These are phyloP conservation scores for Coelopa frigida DNA, from an alignment of 1,140 invertebrate species.

Conservation along the genomic window DNA sequence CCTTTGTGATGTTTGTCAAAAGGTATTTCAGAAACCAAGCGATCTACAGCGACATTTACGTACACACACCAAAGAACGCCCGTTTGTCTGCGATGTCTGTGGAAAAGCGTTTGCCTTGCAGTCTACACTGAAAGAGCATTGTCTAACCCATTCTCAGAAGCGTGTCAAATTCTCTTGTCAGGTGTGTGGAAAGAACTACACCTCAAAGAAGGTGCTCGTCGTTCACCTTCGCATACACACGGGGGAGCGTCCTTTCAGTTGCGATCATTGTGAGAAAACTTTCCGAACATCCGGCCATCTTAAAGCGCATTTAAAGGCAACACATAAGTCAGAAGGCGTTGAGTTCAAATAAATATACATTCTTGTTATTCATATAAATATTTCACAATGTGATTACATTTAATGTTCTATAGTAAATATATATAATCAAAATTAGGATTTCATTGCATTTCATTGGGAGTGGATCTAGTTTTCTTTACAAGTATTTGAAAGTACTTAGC, in stretches of 20 bases:
- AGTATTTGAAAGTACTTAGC: background rate
- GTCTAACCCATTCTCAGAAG: background rate
- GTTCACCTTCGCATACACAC: conserved; percentile 39
- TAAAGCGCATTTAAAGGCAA: conserved; percentile 30
- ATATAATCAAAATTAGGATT: conserved; percentile 3
- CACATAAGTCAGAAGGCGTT: background rate
- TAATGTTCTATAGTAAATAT: background rate
- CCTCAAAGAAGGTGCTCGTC: conserved; percentile 18
- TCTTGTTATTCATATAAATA: too few species aligned
- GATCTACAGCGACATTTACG: conserved; percentile 24
- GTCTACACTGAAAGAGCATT: conserved; percentile 8
- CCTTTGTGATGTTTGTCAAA: conserved; percentile 12
- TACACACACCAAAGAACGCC: conserved; percentile 33
- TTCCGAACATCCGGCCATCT: conserved; percentile 46
- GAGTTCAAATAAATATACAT: background rate
- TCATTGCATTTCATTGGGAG: background rate
- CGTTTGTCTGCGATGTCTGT: conserved; percentile 29
- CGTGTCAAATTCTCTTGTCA: conserved; percentile 10
- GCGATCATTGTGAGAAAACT: conserved; percentile 49
- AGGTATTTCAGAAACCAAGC: conserved; percentile 7
- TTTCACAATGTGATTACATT: background rate
- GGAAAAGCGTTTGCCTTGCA: conserved; percentile 17
- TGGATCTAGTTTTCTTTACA: background rate
- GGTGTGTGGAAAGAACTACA: conserved; percentile 19
- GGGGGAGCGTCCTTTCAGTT: conserved; percentile 30